Base-by-base conservation (phyloP, 2,113 vertebrate genomes). In the Enhydra lutris region DNA sequence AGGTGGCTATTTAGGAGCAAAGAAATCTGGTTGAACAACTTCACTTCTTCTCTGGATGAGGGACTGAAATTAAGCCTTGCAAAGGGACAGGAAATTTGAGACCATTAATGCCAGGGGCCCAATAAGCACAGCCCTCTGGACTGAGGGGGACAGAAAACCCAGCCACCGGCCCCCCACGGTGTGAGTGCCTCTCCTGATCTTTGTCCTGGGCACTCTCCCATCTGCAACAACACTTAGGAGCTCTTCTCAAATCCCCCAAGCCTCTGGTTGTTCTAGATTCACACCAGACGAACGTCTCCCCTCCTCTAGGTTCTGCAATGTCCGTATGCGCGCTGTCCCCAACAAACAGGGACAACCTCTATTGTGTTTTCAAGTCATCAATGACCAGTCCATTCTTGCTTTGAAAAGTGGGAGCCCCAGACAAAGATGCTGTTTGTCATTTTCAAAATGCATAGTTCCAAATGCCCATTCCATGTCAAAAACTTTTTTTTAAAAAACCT, bases 131-230 rank as follows among this genome's bases (percentile, higher is more conserved):
- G 26, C 18, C 3, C 23, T 59, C 26, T 7, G 0, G 0, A 11
- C 8, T 6, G 4, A 7, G 21, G 14, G 31, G 80, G 36, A 3
- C 23, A 83, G 55, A 87, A n/a, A 59, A 12, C 14, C 74, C 24
- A 10, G 79, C 21, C 1, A 1, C 31, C 29, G 1, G 3, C 0
- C 8, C 23, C 61, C 17, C 79, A 1, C 34, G 0, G 2, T 0
- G 5, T 7, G 0, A 57, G 4, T 0, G 0, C 36, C 63, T 18
- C 90, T 26, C 42, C 0, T 6, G 0, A 0, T 7, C 71, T 78
- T 1, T 26, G 47, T n/a, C 67, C 57, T 4, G 34, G n/a, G 18
- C 4, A 0, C 42, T 36, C 18, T 0, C 3, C 7, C 34, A 18
- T 0, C 61, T 7, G 8, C 18, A 21, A 10, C 26, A 7, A 42